Evolutionary conservation across 2,113 vertebrate genomes (phyloP).

Genomic region (Nycticorax nycticorax): DNA sequence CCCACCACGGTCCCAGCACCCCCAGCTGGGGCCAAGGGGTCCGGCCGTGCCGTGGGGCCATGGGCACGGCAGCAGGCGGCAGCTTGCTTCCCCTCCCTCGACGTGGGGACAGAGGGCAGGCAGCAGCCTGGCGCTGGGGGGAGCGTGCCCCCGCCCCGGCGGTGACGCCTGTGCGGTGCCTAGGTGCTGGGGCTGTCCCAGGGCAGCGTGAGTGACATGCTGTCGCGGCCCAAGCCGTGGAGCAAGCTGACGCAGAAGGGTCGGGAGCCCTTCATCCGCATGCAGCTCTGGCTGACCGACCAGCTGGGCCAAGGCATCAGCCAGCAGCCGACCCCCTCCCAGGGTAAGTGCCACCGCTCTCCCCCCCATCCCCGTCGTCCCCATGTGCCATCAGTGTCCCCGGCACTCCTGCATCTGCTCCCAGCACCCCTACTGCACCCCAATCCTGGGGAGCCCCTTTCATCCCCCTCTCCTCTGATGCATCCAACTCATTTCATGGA

Average conservation of each 20-base stretch:
- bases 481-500: background rate
- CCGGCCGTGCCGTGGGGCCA: fast-evolving
- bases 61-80: background rate
- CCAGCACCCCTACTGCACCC: background rate
- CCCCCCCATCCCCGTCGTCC: fast-evolving
- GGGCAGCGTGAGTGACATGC: slow-evolving; percentile 98
- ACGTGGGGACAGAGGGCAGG: background rate
- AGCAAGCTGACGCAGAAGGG: slow-evolving; percentile 99
- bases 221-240: slow-evolving; percentile 97
- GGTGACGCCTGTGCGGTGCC: background rate
- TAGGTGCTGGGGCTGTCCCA: slow-evolving; percentile 96
- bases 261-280: slow-evolving; percentile 96
- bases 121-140: fast-evolving
- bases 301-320: slow-evolving; percentile 87
- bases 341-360: slow-evolving; percentile 72
- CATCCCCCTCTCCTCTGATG: background rate
- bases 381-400: background rate
- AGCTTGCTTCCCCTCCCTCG: background rate
- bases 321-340: slow-evolving; percentile 79
- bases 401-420: background rate
- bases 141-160: fast-evolving
- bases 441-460: background rate
- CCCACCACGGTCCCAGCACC: background rate
- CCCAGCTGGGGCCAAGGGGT: background rate
- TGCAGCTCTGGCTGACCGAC: slow-evolving; percentile 97